These are phyloP conservation scores for Thymelicus sylvestris DNA, from an alignment of 2,888 invertebrate species.

Conservation along the genomic window DNA sequence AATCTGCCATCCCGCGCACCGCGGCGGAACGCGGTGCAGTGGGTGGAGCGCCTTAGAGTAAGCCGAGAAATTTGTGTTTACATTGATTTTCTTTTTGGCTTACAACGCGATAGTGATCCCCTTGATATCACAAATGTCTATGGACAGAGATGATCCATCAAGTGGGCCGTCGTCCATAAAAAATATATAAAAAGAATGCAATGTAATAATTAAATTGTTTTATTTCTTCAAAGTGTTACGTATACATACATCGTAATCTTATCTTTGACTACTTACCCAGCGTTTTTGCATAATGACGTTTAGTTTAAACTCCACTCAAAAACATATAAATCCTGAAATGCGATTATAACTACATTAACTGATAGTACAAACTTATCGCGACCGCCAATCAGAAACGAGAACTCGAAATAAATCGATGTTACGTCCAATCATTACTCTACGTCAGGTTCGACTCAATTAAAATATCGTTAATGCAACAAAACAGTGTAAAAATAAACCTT, in stretches of 20 bases:
- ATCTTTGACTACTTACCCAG: slow-evolving; percentile 5
- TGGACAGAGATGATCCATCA: too few species aligned
- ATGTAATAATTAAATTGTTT: neutral
- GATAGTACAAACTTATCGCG: slow-evolving; percentile 81
- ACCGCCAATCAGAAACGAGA: slow-evolving; percentile 84
- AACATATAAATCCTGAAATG: slow-evolving; percentile 38
- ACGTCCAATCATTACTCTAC: slow-evolving; percentile 84
- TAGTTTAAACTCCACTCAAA: slow-evolving; percentile 36
- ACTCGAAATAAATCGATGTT: slow-evolving; percentile 84
- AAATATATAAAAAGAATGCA: too few species aligned
- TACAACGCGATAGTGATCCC: too few species aligned
- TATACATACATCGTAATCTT: slow-evolving; percentile 3
- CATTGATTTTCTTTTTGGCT: too few species aligned
- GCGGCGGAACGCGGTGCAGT: too few species aligned
- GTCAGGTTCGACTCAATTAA: slow-evolving; percentile 84
- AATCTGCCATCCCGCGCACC: too few species aligned
- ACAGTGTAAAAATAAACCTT: slow-evolving; percentile 66
- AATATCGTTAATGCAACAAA: slow-evolving; percentile 79
- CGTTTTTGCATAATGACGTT: slow-evolving; percentile 29
- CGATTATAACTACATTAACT: slow-evolving; percentile 80
- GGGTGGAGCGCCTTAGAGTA: too few species aligned
- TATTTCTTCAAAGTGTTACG: neutral
- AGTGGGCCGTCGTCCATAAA: too few species aligned
- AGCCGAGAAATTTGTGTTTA: too few species aligned
- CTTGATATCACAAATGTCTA: too few species aligned